Evolutionary conservation across 2,113 vertebrate species (phyloP).

Genomic region (Clarias gariepinus): DNA sequence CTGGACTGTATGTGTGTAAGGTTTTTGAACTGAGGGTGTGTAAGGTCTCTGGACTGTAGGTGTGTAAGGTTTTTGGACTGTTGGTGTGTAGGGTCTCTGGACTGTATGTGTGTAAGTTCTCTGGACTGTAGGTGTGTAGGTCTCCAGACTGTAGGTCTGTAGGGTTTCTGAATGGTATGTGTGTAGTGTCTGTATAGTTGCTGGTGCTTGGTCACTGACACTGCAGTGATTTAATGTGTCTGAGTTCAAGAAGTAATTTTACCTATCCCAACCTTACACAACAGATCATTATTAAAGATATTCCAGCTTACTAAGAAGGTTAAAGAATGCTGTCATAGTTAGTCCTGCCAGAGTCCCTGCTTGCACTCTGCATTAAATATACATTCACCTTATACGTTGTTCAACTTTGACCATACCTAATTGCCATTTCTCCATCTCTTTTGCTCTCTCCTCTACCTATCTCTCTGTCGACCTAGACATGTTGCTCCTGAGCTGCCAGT

Average conservation of each 20-base stretch:
- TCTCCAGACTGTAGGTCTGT: neutral
- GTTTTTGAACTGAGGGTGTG: neutral
- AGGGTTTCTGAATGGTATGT: neutral
- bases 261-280: too few relatives aligned
- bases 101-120: neutral
- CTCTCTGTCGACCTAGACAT: too few relatives aligned
- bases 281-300: too few relatives aligned
- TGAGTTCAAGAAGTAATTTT: neutral
- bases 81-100: neutral
- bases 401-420: too few relatives aligned
- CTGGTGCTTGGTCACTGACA: neutral
- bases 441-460: too few relatives aligned
- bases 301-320: too few relatives aligned
- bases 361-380: too few relatives aligned
- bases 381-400: too few relatives aligned
- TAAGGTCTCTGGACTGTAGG: neutral
- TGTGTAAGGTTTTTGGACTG: neutral
- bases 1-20: neutral
- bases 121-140: neutral
- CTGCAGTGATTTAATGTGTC: neutral
- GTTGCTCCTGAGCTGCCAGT: too few relatives aligned
- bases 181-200: neutral
- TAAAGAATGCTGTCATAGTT: too few relatives aligned
- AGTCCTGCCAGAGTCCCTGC: too few relatives aligned
- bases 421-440: too few relatives aligned